Base-by-base conservation (phyloP, 2,797 vertebrate species). In the Distichodus sexfasciatus region DNA sequence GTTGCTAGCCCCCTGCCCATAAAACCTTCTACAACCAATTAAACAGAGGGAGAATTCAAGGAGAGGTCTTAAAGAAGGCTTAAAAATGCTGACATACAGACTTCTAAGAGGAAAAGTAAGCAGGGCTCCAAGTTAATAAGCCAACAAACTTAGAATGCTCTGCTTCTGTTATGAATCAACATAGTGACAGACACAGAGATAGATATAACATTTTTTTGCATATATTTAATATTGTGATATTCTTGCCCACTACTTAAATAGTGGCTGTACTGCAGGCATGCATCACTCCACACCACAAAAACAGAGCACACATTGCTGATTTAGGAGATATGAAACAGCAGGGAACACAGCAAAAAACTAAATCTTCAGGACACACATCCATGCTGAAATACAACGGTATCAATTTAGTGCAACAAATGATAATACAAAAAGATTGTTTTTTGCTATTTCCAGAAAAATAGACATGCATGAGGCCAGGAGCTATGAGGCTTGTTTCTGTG, bases 1-100 rank as follows among this genome's bases (percentile, higher is more conserved):
- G 78, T 84, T 84, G 82, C 75, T 72, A 81, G 72, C 35, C 66
- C 59, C 38, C 43, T 66, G 53, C 44, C 61, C 80, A 76, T 83
- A 70, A 81, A 82, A 81, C 78, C 61, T 75, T 71, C 85, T 75
- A 81, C 76, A 77, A 73, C 55, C 73, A 80, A 76, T 78, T 85
- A 76, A 84, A 71, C 66, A 33, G 57, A 29, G 50, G 70, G 77
- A 73, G 38, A 53, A 72, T 41, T 59, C 60, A 51, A 79, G 63
- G 61, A 61, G 43, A 62, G 72, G 5, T 41, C 66, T 58, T 66
- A 72, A 67, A 61, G 43, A 62, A 71, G 5, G 44, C 66, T 58
- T 66, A 72, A 67, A 71, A 78, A 59, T 66, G 69, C 55, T 68
- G 57, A 61, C 38, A 69, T 62, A 59, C 28, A 60, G 58, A 59